These are phyloP conservation scores for Fratercula arctica DNA, from an alignment of 2,797 vertebrate species.

Conservation along the genomic window DNA sequence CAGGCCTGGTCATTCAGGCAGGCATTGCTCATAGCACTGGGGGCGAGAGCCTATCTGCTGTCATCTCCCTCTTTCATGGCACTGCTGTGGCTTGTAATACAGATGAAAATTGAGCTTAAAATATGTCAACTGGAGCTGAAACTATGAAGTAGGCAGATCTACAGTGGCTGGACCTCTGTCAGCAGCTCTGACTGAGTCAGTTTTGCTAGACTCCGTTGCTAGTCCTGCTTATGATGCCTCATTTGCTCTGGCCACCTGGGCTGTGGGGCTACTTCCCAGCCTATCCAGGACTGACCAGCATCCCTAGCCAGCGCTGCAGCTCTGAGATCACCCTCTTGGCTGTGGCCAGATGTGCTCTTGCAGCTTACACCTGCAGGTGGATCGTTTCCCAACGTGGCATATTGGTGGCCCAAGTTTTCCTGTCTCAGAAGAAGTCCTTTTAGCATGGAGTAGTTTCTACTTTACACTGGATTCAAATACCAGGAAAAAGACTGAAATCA, in stretches of 20 bases:
- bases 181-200: background rate
- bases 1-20: background rate
- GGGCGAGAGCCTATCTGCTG: background rate
- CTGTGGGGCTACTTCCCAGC: background rate
- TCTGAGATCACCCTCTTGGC: background rate
- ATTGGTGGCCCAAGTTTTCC: background rate
- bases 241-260: fast-evolving
- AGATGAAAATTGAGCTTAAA: background rate
- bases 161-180: background rate
- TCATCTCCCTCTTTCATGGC: background rate
- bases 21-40: fast-evolving
- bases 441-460: background rate
- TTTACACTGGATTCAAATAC: background rate
- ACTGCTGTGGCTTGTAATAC: background rate
- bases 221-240: background rate
- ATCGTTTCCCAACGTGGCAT: background rate
- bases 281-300: background rate
- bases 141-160: background rate
- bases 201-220: background rate
- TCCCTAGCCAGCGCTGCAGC: background rate
- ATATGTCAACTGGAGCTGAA: background rate
- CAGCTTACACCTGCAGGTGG: background rate
- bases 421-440: background rate
- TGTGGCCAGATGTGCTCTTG: background rate
- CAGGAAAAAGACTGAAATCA: background rate